A percentile compares a stretch with the other conserved stretches of the same genome.
Conservation (phyloP, 2,797 vertebrate species). For the Sebastes iracundus region DNA sequence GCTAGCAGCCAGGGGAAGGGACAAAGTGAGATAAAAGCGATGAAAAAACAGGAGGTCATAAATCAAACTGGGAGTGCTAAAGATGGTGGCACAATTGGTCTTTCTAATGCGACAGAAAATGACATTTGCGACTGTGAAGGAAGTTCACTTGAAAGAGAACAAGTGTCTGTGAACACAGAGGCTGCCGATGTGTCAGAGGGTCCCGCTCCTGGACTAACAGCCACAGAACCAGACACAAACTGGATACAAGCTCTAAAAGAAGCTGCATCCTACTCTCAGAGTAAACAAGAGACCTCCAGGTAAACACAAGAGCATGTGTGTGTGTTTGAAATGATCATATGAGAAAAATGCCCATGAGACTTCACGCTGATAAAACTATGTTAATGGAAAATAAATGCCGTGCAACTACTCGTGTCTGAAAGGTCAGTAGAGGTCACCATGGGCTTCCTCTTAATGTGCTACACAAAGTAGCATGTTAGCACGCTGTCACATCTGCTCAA, state of each 20-base stretch:
- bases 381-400: background rate
- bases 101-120: constrained; percentile 16
- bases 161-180: constrained; percentile 17
- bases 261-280: constrained; percentile 61
- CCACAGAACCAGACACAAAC: constrained; percentile 47
- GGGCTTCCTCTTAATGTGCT: background rate
- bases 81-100: background rate
- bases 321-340: constrained; percentile 20
- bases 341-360: background rate
- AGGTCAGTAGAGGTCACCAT: constrained; percentile 14
- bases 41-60: constrained; percentile 28
- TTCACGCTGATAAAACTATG: background rate
- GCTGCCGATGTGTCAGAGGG: constrained; percentile 19
- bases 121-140: constrained; percentile 4
- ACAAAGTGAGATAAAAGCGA: constrained; percentile 29
- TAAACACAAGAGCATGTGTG: constrained; percentile 63
- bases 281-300: constrained; percentile 72
- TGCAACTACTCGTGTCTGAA: background rate
- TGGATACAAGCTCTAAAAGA: constrained; percentile 80
- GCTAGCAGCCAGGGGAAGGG: constrained; percentile 45
- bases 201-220: constrained; percentile 5
- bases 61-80: constrained; percentile 33
- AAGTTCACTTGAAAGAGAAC: constrained; percentile 15
- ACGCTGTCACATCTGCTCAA: constrained; percentile 30
- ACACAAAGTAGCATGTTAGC: constrained; percentile 24